Percentiles rank a stretch among this genome's conserved stretches.
Conservation (phyloP, 2,113 vertebrate species). For the Rhinopomastus cyanomelas region DNA sequence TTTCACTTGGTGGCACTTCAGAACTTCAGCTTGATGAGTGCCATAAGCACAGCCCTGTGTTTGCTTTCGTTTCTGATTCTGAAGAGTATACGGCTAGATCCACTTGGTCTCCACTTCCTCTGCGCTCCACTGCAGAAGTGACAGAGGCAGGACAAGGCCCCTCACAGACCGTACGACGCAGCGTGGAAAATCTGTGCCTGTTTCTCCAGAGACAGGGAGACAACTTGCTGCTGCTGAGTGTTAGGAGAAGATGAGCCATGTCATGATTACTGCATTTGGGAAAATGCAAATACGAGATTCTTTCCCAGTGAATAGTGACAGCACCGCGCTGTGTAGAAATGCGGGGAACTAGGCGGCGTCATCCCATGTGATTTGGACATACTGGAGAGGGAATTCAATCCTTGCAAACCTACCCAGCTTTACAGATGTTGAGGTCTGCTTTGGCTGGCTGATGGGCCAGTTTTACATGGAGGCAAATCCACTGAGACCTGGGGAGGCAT, state of each 20-base stretch:
- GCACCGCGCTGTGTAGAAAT: conserved; percentile 25
- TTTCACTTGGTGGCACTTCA: background rate
- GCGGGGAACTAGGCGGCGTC: conserved; percentile 23
- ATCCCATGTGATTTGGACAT: conserved; percentile 51
- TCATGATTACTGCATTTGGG: conserved; percentile 7
- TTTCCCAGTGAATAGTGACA: conserved; percentile 49
- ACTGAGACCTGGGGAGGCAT: conserved; percentile 7
- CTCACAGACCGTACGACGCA: background rate
- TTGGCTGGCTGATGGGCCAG: conserved; percentile 14
- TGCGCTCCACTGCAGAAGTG: background rate
- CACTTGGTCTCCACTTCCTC: background rate
- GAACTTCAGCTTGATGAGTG: background rate
- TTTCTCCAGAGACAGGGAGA: background rate
- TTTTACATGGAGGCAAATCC: conserved; percentile 25
- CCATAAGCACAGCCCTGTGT: background rate
- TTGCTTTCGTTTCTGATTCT: background rate
- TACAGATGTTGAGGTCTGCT: conserved; percentile 27
- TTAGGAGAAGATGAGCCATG: conserved; percentile 26
- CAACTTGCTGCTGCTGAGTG: background rate
- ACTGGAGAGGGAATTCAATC: conserved; percentile 26
- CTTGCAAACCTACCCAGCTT: conserved; percentile 21
- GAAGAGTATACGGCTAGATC: background rate
- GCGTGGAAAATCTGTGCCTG: background rate
- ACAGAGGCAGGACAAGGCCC: background rate
- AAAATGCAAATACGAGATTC: conserved; percentile 50